A percentile compares a stretch with the other conserved stretches of the same genome.
Evolutionary conservation across 2,797 vertebrate species (phyloP).

Genomic region (Tiaroga cobitis): DNA sequence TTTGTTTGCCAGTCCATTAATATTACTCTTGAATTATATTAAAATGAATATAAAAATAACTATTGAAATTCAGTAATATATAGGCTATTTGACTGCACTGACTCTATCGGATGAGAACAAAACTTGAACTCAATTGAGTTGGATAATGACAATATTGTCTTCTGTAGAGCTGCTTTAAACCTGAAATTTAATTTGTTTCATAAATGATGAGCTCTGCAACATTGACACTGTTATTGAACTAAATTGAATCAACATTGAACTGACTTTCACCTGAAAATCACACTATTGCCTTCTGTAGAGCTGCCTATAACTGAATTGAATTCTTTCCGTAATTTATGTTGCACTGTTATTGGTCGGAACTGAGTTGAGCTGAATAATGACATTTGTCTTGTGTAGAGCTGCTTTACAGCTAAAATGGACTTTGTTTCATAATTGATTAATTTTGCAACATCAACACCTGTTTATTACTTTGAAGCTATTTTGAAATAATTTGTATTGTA

Average conservation of each 20-base stretch:
- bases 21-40: background rate
- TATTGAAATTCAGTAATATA: background rate
- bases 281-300: background rate
- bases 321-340: background rate
- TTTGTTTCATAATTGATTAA: background rate
- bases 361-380: background rate
- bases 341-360: background rate
- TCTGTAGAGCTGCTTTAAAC: background rate
- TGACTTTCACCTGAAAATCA: background rate
- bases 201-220: background rate
- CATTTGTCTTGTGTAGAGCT: background rate
- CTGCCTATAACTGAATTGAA: background rate
- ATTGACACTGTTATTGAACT: background rate
- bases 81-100: background rate
- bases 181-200: background rate
- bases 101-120: background rate
- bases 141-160: background rate
- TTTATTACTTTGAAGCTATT: background rate
- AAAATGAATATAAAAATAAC: background rate
- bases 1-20: background rate
- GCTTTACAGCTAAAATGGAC: background rate
- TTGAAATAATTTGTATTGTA: background rate
- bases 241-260: no score
- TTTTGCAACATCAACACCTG: background rate
- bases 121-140: background rate